These are phyloP conservation scores for Amiota minor DNA, from an alignment of 2,888 invertebrate genomes.

Conservation along the genomic window DNA sequence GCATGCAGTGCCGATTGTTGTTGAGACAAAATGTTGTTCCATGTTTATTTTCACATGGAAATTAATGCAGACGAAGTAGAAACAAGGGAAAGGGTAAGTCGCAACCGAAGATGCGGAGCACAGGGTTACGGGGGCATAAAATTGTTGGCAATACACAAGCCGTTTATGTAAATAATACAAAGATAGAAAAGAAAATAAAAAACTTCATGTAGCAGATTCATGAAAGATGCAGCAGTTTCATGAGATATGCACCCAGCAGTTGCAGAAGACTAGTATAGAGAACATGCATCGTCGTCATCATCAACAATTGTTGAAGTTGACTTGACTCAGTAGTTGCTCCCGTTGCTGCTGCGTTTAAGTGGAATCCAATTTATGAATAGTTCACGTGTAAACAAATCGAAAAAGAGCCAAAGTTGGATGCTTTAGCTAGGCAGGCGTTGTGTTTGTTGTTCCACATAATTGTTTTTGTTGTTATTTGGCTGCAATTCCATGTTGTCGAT, in stretches of 20 bases:
- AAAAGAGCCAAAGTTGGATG: background rate
- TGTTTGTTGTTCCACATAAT: slow-evolving; percentile 3
- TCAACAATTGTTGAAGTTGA: background rate
- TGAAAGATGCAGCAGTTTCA: background rate
- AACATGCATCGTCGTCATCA: slow-evolving; percentile 1
- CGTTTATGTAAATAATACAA: slow-evolving; percentile 21
- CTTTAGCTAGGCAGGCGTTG: background rate
- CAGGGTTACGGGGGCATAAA: too few species aligned
- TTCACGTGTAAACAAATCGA: slow-evolving; percentile 34
- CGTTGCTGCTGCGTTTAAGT: slow-evolving; percentile 29
- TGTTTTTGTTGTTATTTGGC: slow-evolving; percentile 1
- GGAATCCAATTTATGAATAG: slow-evolving; percentile 36
- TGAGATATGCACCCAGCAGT: background rate
- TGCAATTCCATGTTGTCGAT: background rate
- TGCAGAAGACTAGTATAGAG: background rate
- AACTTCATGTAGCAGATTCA: slow-evolving; percentile 16
- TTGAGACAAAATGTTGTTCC: slow-evolving; percentile 14
- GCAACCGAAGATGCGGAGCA: too few species aligned
- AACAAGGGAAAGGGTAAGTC: too few species aligned
- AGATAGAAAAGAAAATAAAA: background rate
- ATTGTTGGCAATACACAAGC: slow-evolving; percentile 5
- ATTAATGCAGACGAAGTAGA: background rate
- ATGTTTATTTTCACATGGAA: slow-evolving; percentile 29
- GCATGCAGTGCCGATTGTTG: background rate
- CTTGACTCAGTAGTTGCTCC: background rate